phyloP scores from a whole-genome alignment of 2,888 invertebrate genomes.

The Tetragnatha montana region DNA sequence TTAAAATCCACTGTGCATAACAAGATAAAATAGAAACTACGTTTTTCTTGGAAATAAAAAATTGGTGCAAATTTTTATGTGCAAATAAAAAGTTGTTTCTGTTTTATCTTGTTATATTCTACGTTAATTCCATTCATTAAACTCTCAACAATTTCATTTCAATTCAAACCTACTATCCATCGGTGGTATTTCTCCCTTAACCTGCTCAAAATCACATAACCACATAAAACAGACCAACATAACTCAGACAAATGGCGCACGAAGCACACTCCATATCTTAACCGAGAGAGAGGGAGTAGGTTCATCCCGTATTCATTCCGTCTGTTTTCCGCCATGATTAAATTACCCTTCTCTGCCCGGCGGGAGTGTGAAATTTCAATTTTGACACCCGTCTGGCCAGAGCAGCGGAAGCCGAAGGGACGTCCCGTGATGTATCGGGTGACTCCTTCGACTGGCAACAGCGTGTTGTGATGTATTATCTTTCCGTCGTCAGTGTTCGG shows the following conservation, averaged over 20 bases:
- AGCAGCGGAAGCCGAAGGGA: slow-evolving; percentile 11
- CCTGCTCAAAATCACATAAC: neutral
- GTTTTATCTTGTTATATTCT: too few relatives aligned
- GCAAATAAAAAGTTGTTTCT: too few relatives aligned
- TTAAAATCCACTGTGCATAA: too few relatives aligned
- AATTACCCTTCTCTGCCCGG: neutral
- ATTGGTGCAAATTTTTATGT: too few relatives aligned
- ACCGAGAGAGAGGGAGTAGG: neutral
- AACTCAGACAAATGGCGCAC: neutral
- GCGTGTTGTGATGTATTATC: slow-evolving; percentile 35
- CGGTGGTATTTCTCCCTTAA: neutral
- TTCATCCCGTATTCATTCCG: slow-evolving; percentile 11
- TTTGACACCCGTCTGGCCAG: slow-evolving; percentile 27
- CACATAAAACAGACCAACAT: neutral
- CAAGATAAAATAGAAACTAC: too few relatives aligned
- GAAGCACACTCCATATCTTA: neutral
- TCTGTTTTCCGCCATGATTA: slow-evolving; percentile 2
- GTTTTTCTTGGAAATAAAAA: too few relatives aligned
- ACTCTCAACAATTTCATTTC: too few relatives aligned
- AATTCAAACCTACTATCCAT: too few relatives aligned
- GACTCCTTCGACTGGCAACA: slow-evolving; percentile 6
- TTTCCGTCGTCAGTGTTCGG: slow-evolving; percentile 16
- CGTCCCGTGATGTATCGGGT: slow-evolving; percentile 28
- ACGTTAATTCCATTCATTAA: too few relatives aligned
- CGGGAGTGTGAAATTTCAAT: slow-evolving; percentile 31